These are phyloP conservation scores for Lutraria lutraria DNA, from an alignment of 2,888 invertebrate species.

Conservation along the genomic window DNA sequence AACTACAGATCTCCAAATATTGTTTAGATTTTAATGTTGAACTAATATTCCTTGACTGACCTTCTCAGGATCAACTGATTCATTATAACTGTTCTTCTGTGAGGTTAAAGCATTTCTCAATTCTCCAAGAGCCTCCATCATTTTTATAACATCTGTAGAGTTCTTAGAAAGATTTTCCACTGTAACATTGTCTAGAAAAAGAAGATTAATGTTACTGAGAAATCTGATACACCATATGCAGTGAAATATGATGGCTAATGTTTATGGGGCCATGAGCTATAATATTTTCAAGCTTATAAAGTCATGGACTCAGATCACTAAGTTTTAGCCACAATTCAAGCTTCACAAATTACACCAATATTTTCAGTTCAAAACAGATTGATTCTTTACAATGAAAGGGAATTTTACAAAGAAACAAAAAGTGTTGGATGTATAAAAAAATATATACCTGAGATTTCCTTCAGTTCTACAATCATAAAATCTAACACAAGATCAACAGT, in stretches of 20 bases:
- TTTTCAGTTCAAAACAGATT: no score
- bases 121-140: slow-evolving; percentile 71
- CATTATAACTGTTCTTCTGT: slow-evolving; percentile 46
- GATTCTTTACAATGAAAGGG: no score
- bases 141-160: slow-evolving; percentile 64
- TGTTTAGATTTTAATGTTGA: neutral
- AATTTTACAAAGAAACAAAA: no score
- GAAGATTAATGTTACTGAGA: neutral
- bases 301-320: no score
- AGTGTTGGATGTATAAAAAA: neutral
- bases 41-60: slow-evolving; percentile 35
- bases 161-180: slow-evolving; percentile 65
- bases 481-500: slow-evolving; percentile 74
- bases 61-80: slow-evolving; percentile 63
- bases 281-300: no score
- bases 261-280: no score
- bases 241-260: no score
- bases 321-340: no score
- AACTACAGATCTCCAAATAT: neutral
- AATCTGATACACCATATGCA: neutral
- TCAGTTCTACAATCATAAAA: slow-evolving; percentile 70
- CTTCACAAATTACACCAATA: no score
- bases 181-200: slow-evolving; percentile 66
- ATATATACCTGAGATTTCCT: slow-evolving; percentile 69
- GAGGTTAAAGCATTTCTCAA: slow-evolving; percentile 51